phyloP scores from a whole-genome alignment of 2,888 invertebrate genomes.

The Thecocarcelia acutangulata region DNA sequence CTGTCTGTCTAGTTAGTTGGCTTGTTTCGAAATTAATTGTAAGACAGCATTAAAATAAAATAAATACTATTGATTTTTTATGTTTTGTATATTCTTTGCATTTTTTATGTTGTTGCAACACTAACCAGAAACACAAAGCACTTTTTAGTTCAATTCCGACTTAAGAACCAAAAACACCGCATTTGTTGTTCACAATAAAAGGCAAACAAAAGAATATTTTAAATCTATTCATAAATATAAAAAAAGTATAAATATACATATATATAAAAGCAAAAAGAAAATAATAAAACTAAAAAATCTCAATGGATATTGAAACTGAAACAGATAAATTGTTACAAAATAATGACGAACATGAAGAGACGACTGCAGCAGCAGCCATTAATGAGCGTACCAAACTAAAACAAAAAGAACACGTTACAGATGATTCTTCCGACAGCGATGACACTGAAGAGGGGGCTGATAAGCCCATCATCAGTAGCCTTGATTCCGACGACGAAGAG shows the following conservation, averaged over 20 bases:
- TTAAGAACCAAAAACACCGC: slow-evolving; percentile 59
- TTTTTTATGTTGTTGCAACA: slow-evolving; percentile 33
- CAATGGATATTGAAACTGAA: slow-evolving; percentile 59
- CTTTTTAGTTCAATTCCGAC: slow-evolving; percentile 68
- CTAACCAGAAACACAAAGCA: slow-evolving; percentile 36
- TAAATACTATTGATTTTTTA: slow-evolving; percentile 67
- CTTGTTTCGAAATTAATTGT: slow-evolving; percentile 29
- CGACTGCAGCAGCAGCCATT: background rate
- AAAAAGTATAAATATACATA: slow-evolving; percentile 15
- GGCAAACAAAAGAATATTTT: slow-evolving; percentile 35
- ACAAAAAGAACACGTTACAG: slow-evolving; percentile 21
- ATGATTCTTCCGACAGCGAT: slow-evolving; percentile 52
- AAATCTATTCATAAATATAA: slow-evolving; percentile 31
- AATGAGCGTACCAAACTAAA: slow-evolving; percentile 36
- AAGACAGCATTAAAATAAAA: slow-evolving; percentile 61
- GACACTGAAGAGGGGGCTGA: slow-evolving; percentile 55
- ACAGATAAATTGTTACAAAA: slow-evolving; percentile 52
- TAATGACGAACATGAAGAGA: slow-evolving; percentile 33
- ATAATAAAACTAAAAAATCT: slow-evolving; percentile 12
- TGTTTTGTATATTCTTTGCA: slow-evolving; percentile 22
- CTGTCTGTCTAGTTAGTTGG: background rate
- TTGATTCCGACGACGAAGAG: slow-evolving; percentile 52
- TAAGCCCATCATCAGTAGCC: slow-evolving; percentile 40
- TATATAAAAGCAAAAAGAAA: background rate
- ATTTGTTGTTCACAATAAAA: slow-evolving; percentile 31